Percentiles rank a stretch among this genome's conserved stretches.
phyloP scores from a whole-genome alignment of 2,888 invertebrate genomes.

The Latrodectus hesperus region DNA sequence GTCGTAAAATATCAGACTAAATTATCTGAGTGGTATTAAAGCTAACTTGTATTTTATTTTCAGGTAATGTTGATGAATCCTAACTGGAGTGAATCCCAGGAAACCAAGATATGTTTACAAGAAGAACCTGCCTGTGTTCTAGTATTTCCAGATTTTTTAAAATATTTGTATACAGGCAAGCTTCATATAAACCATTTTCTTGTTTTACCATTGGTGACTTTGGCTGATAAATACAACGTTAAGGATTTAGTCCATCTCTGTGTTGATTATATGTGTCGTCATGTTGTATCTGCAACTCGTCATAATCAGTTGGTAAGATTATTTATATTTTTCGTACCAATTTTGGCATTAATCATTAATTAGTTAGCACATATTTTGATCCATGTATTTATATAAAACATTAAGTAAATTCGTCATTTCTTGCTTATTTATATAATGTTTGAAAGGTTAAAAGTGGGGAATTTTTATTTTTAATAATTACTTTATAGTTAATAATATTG shows the following conservation, averaged over 20 bases:
- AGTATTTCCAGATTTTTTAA: constrained; percentile 91
- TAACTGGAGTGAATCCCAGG: constrained; percentile 92
- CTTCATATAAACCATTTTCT: constrained; percentile 88
- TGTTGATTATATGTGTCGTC: constrained; percentile 89
- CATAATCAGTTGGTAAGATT: constrained; percentile 83
- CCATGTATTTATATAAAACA: no score
- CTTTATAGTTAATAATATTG: no score
- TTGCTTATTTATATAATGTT: no score
- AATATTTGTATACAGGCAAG: constrained; percentile 92
- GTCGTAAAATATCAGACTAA: no score
- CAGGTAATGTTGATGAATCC: constrained; percentile 96
- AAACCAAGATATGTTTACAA: constrained; percentile 86
- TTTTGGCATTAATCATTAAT: no score
- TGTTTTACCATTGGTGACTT: constrained; percentile 89
- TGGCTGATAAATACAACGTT: constrained; percentile 97
- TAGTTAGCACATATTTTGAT: no score
- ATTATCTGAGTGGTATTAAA: no score
- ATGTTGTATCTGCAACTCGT: constrained; percentile 88
- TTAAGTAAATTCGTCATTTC: no score
- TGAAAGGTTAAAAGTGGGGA: no score
- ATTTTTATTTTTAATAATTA: no score
- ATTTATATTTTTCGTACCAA: no score
- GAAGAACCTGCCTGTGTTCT: constrained; percentile 89
- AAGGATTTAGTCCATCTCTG: constrained; percentile 90
- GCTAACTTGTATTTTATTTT: constrained; percentile 10